Conservation (phyloP, 1,140 invertebrate genomes). For the Dendrolimus punctatus region DNA sequence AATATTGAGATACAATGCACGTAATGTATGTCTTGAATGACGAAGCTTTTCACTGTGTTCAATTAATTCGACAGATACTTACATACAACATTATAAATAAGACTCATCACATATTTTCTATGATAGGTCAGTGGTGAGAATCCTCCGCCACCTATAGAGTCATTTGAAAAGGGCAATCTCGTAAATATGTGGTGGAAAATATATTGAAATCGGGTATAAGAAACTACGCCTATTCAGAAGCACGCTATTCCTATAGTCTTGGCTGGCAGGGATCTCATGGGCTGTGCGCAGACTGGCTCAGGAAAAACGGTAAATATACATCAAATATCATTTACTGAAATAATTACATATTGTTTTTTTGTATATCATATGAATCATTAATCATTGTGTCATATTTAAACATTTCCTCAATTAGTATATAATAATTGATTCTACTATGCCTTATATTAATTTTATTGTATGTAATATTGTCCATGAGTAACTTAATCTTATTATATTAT, state of each 20-base stretch:
- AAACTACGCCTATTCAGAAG: conserved; percentile 95
- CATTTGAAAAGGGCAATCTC: conserved; percentile 80
- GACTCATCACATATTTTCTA: conserved; percentile 5
- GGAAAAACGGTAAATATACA: conserved; percentile 84
- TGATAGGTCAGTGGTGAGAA: conserved; percentile 78
- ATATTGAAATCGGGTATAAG: conserved; percentile 86
- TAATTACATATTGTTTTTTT: conserved; percentile 9
- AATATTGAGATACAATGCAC: too few relatives aligned
- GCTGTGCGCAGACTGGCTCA: conserved; percentile 97
- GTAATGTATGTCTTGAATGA: too few relatives aligned
- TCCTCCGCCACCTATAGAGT: conserved; percentile 74
- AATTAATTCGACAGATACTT: too few relatives aligned
- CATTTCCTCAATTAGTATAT: too few relatives aligned
- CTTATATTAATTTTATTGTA: too few relatives aligned
- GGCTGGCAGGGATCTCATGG: conserved; percentile 91
- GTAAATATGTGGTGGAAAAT: conserved; percentile 82
- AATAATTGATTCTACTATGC: too few relatives aligned
- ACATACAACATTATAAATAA: too few relatives aligned
- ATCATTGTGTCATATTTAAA: not conserved
- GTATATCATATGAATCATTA: not conserved
- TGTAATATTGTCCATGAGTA: too few relatives aligned
- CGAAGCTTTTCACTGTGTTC: too few relatives aligned
- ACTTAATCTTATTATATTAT: too few relatives aligned
- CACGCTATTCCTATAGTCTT: conserved; percentile 89
- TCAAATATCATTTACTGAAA: conserved; percentile 4